phyloP scores from a whole-genome alignment of 2,113 vertebrate species.

The Gnathochromis pfefferi region DNA sequence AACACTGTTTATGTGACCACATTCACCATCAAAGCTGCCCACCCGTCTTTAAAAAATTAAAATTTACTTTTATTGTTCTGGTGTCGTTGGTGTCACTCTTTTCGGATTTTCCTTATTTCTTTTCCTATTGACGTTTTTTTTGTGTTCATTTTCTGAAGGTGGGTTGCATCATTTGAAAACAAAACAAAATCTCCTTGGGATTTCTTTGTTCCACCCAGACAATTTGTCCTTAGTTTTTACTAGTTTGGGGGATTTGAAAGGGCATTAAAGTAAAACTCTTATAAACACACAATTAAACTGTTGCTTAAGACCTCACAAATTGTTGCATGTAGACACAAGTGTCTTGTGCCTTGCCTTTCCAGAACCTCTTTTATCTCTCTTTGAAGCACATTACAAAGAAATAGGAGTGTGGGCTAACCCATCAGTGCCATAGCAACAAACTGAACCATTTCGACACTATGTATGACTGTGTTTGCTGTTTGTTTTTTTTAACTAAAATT shows the following conservation, averaged over 20 bases:
- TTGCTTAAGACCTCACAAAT: neutral
- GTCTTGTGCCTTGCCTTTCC: neutral
- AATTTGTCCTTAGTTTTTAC: neutral
- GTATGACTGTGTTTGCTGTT: rapidly evolving
- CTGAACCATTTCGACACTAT: neutral
- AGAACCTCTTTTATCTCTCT: neutral
- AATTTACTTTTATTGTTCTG: neutral
- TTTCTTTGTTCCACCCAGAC: constrained; percentile 38
- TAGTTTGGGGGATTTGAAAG: neutral
- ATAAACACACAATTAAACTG: neutral
- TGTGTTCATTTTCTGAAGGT: neutral
- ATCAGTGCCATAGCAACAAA: neutral
- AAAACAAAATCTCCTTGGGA: neutral
- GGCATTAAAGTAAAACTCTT: neutral
- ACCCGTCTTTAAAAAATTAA: neutral
- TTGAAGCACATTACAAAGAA: neutral
- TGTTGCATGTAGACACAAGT: neutral
- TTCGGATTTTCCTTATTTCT: neutral
- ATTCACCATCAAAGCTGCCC: constrained; percentile 31
- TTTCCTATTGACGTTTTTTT: neutral
- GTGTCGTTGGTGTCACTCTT: neutral
- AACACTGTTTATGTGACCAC: constrained; percentile 13
- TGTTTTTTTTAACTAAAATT: neutral
- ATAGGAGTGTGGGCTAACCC: neutral
- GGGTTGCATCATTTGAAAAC: neutral